Evolutionary conservation across 2,797 vertebrate genomes (phyloP).

Genomic region (Salmo trutta): DNA sequence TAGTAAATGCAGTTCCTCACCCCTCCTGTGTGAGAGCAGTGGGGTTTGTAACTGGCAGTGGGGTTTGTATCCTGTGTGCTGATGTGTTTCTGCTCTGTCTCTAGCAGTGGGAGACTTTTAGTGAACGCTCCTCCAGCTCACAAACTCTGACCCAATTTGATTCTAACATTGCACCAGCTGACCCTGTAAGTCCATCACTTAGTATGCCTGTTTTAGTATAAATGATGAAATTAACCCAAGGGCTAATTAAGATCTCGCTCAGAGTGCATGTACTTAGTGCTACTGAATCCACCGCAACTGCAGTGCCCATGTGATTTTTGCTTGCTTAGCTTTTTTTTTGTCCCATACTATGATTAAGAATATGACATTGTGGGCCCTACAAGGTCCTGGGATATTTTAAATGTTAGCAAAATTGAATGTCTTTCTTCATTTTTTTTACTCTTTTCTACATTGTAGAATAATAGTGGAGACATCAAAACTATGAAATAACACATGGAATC

Average conservation of each 20-base stretch:
- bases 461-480: too few relatives aligned
- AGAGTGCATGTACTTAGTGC: background rate
- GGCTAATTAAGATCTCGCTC: background rate
- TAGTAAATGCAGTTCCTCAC: background rate
- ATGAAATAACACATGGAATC: too few relatives aligned
- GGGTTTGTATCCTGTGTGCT: constrained; percentile 23
- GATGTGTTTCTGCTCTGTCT: constrained; percentile 65
- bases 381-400: background rate
- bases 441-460: too few relatives aligned
- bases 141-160: constrained; percentile 99
- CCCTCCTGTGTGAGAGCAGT: background rate
- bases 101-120: constrained; percentile 99
- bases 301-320: constrained; percentile 15
- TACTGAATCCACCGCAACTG: background rate
- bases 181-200: constrained; percentile 97
- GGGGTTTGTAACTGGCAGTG: background rate
- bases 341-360: constrained; percentile 1
- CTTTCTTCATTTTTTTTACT: too few relatives aligned
- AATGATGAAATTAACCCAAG: background rate
- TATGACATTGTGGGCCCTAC: background rate
- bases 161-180: constrained; percentile 99
- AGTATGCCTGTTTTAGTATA: constrained; percentile 1
- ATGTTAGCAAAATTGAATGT: background rate
- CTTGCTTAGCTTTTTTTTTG: constrained; percentile 41
- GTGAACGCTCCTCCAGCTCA: constrained; percentile 99